Base-by-base conservation (phyloP, 2,797 vertebrate species). In the Rhodeus uyekii region DNA sequence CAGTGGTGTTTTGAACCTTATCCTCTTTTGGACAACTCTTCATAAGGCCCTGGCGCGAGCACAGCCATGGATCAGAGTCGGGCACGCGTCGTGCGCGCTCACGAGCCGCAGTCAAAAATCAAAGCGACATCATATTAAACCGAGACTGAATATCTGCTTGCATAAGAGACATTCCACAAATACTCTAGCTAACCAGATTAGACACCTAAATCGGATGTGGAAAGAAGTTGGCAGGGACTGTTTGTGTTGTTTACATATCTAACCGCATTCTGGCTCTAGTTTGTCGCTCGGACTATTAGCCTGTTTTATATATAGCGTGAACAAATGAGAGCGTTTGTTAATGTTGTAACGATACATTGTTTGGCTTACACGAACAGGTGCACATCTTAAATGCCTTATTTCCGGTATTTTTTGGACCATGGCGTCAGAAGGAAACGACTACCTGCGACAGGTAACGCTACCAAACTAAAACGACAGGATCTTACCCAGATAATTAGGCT, bases 401-500 rank as follows among this genome's bases (percentile, higher is more conserved):
- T 79, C 79, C 79, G 80, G 58, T 38, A 48, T 44, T 69, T n/a
- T 75, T 46, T 68, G 29, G 14, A 76, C 44, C 36, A 58, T 29
- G 74, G 38, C 67, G 27, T 27, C 60, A 36, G 34, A 72, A 34
- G n/a, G 38, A 58, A 44, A 3, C 9, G 34, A 36, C 48, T 85
- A 88, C 87, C 90, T 87, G 86, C 71, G 63, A 65, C 92, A 94
- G 93, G 92, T 93, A 89, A 82, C 60, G 46, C 48, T 76, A 76
- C 42, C 50, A 36, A 55, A 32, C 46, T 58, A 10, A 29, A 65
- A 46, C n/a, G 24, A 3, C 63, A 34, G 1, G 76, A 88, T 93
- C 97, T 97, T 92, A 98, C 98, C 98, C 98, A 99, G 84, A 98
- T 92, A 81, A 96, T 93, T 78, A 99, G 96, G 93, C 97, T 99